Base-by-base conservation (phyloP, 2,888 invertebrate species). In the Parnassius orleans region DNA sequence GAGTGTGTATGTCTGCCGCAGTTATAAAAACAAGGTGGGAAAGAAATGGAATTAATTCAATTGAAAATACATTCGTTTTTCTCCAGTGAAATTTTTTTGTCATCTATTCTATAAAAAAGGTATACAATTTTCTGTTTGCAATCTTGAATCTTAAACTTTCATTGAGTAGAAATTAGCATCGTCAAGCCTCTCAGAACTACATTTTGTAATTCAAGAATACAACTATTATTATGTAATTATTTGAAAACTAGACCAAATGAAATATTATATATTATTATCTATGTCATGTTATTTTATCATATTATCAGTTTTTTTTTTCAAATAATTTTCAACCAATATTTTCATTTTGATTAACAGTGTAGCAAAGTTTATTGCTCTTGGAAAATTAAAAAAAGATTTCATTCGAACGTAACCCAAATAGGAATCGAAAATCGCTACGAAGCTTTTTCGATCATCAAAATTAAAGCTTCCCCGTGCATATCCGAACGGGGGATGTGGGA, bases 361-460 rank as follows among this genome's bases (percentile, higher is more conserved):
- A 55, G 41, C 62, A 48, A 48, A 15, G 33, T 15, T 19, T 51
- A 58, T 53, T 44, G 50, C 58, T 46, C 14, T 41, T 24, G 57
- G 53, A 53, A 53, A 63, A 63, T 54, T 57, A 53, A 62, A 63
- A 61, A 57, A 59, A 59, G 24, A 53, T 52, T 63, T 46, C 56
- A 63, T 63, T 53, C 60, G 60, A 53, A 56, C 56, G 47, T 57
- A 63, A 63, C 59, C 59, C 43, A 56, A 60, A 63, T 63, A 60
- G 56, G 53, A 63, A 63, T 63, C 56, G 63, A 63, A 63, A 63
- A 63, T 63, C 63, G 47, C 63, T 60, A 57, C 63, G 63, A 53
- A 53, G 60, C 63, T 63, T 63, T 63, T 63, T 63, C 63, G 63
- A 63, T 63, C 60, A 63, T 63, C 63, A 63, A 63, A 60, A 63